Percentiles rank a stretch among this genome's conserved stretches.
These are phyloP conservation scores for Platysteira castanea DNA, from an alignment of 2,113 vertebrate species.

Conservation along the genomic window DNA sequence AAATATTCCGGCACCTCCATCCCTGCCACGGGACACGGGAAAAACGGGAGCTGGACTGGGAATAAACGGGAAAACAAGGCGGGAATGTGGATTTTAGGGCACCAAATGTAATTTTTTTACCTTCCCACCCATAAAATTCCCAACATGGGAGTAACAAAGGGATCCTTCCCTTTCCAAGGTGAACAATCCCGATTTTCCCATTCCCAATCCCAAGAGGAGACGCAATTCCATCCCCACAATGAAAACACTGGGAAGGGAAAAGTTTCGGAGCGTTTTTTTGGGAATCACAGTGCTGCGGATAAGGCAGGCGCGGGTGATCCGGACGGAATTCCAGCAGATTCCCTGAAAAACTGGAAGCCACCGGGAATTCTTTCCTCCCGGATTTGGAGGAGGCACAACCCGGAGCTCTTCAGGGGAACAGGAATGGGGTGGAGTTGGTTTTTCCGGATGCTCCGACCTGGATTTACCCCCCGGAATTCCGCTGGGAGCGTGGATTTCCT, in stretches of 20 bases:
- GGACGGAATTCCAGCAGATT: not conserved
- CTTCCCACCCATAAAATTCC: no score
- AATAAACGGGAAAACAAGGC: no score
- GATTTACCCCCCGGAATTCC: not conserved
- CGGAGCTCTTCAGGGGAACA: not conserved
- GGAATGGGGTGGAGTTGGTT: not conserved
- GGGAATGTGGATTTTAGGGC: no score
- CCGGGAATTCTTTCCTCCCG: not conserved
- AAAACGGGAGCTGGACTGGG: no score
- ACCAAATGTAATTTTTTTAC: no score
- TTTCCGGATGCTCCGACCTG: not conserved
- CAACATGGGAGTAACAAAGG: no score
- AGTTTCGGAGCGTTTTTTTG: not conserved
- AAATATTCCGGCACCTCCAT: no score
- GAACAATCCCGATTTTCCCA: not conserved
- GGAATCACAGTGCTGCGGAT: not conserved
- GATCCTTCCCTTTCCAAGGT: accelerated
- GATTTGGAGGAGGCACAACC: not conserved
- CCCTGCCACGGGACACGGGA: no score
- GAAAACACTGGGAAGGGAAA: not conserved
- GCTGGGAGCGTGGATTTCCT: not conserved
- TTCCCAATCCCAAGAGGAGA: not conserved
- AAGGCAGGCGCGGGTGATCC: not conserved
- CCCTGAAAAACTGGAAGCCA: not conserved
- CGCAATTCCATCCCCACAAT: not conserved